Conservation (phyloP, 2,888 invertebrate genomes). For the Sarcophaga caerulescens region DNA sequence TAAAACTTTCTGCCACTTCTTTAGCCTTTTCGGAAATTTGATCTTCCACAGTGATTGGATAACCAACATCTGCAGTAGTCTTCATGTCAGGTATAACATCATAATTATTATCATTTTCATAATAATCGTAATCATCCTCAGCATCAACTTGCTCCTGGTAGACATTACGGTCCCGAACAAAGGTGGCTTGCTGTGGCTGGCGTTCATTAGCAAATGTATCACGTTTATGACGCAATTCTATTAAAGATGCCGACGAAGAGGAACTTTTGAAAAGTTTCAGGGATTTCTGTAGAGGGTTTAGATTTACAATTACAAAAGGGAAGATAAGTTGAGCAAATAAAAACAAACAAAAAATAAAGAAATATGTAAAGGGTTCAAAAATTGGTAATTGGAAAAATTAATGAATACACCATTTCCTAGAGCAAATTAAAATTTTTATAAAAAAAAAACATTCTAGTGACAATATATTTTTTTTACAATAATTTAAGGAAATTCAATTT, state of each 20-base stretch:
- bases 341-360: not conserved
- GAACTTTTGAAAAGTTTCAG: slow-evolving; percentile 42
- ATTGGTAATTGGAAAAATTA: slow-evolving; percentile 4
- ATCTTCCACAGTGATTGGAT: slow-evolving; percentile 65
- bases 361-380: not conserved
- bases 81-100: slow-evolving; percentile 71
- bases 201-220: slow-evolving; percentile 40
- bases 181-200: not conserved
- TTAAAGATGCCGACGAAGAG: slow-evolving; percentile 34
- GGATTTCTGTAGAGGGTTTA: slow-evolving; percentile 5
- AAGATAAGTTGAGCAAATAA: too few relatives aligned
- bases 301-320: not conserved
- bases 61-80: not conserved
- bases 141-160: slow-evolving; percentile 8
- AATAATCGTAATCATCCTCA: slow-evolving; percentile 55
- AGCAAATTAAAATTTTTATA: not conserved
- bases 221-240: slow-evolving; percentile 57
- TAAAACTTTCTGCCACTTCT: slow-evolving; percentile 71
- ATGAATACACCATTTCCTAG: not conserved
- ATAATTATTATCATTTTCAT: slow-evolving; percentile 73
- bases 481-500: too few relatives aligned
- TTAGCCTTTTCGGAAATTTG: slow-evolving; percentile 68
- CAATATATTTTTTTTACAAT: too few relatives aligned
- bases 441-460: not conserved
- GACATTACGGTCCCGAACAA: not conserved